These are phyloP conservation scores for Leucoraja ocellata DNA, from an alignment of 2,797 vertebrate genomes.

Conservation along the genomic window DNA sequence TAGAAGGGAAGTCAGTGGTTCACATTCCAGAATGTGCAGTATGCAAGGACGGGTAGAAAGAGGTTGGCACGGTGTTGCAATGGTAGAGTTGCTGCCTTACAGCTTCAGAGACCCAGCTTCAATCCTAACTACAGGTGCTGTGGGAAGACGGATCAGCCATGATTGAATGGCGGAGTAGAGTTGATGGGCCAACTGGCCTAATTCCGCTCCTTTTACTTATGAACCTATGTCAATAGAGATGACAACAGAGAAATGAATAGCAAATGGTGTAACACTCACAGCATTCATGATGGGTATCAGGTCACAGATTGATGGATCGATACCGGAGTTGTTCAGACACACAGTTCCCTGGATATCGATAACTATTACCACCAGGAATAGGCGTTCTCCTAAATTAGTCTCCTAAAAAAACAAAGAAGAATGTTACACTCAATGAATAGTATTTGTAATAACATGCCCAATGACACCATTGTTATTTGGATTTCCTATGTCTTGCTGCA, in stretches of 20 bases:
- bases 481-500: neutral
- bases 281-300: neutral
- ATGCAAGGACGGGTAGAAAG: too few relatives aligned
- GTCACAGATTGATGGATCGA: neutral
- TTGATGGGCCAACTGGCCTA: too few relatives aligned
- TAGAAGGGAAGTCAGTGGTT: too few relatives aligned
- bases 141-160: too few relatives aligned
- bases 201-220: too few relatives aligned
- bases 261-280: neutral
- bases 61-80: too few relatives aligned
- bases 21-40: too few relatives aligned
- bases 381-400: neutral
- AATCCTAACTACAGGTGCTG: too few relatives aligned
- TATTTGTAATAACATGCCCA: neutral
- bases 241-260: neutral
- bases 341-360: neutral
- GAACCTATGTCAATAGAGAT: too few relatives aligned
- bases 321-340: neutral
- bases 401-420: neutral
- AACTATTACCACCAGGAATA: neutral
- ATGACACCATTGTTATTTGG: neutral
- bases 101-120: too few relatives aligned
- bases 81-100: too few relatives aligned
- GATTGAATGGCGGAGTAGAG: too few relatives aligned
- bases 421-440: neutral